Evolutionary conservation across 1,140 invertebrate genomes (phyloP).

Genomic region (Drosophila kanapiae): DNA sequence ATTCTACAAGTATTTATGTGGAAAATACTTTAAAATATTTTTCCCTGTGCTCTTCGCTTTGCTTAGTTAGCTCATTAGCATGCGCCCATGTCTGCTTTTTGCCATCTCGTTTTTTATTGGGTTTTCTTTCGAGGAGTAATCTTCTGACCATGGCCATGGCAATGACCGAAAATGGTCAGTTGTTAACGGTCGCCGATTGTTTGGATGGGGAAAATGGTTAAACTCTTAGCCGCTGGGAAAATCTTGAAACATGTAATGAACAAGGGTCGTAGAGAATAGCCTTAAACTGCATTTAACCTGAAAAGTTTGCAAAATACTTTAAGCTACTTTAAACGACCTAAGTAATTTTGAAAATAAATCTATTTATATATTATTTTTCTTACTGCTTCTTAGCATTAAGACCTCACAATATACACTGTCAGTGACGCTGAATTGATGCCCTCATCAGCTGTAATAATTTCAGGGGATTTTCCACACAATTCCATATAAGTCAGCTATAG

Average conservation of each 20-base stretch:
- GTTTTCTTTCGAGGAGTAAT: slow-evolving; percentile 30
- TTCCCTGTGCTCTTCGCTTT: slow-evolving; percentile 15
- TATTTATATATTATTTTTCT: neutral
- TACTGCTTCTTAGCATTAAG: neutral
- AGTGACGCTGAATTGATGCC: neutral
- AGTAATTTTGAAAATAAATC: neutral
- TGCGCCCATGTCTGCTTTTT: slow-evolving; percentile 60
- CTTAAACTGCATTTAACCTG: neutral
- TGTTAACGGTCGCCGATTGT: slow-evolving; percentile 37
- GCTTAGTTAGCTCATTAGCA: slow-evolving; percentile 71
- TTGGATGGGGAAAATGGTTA: slow-evolving; percentile 38
- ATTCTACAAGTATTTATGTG: neutral
- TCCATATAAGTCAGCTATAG: neutral
- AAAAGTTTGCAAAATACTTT: neutral
- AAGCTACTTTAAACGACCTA: neutral
- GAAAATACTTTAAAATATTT: slow-evolving; percentile 4
- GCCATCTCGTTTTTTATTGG: slow-evolving; percentile 27
- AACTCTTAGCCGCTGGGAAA: slow-evolving; percentile 32
- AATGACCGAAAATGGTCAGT: slow-evolving; percentile 74
- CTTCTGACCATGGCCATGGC: slow-evolving; percentile 57
- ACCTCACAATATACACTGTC: too few relatives aligned
- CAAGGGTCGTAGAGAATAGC: neutral
- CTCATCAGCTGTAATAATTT: neutral
- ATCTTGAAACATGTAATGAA: slow-evolving; percentile 34
- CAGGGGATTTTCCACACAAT: neutral